Base-by-base conservation (phyloP, 2,797 vertebrate species). In the Potorous gilbertii region DNA sequence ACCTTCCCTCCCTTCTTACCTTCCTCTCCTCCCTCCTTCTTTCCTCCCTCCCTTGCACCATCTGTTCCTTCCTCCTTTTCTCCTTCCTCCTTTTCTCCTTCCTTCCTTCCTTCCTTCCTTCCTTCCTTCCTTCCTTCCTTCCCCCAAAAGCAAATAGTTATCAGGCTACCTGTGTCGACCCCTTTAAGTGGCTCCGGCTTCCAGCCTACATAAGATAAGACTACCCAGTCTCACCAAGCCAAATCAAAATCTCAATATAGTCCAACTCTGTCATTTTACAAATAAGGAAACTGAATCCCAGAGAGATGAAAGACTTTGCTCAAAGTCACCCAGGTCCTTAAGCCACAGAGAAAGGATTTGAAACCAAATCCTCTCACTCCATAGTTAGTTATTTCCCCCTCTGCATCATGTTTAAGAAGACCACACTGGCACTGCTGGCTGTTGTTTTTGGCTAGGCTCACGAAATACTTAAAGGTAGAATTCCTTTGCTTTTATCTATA, bases 401-500 rank as follows among this genome's bases (percentile, higher is more conserved):
- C 59, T 62, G 59, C 31, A 34, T 14, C 59, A 62, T 0, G 0
- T 62, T 62, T 14, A 62, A 14, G 59, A 62, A 62, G 59, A 34
- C 59, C 29, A 62, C 59, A 62, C 3, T 34, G 59, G 59, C 62
- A 66, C 34, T 93, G 93, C 24, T 90, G 12, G 8, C 54, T 87
- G 31, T 55, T 59, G 91, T 90, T 62, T 40, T 12, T 95, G 96
- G 89, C 54, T 11, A 31, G 93, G 92, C 92, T 50, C 34, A 92
- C 31, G 29, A 56, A 27, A 62, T 92, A 87, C 89, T 94, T 52
- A 59, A 81, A 59, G 81, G 91, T 91, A 92, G 95, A 24, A n/a
- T 59, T 91, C 87, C 34, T 27, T 55, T 50, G 3, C 56, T 94
- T 93, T 34, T 52, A 87, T n/a, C 91, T 50, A 90, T 52, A 90